Base-by-base conservation (phyloP, 2,888 invertebrate species). In the Cosmia trapezina region DNA sequence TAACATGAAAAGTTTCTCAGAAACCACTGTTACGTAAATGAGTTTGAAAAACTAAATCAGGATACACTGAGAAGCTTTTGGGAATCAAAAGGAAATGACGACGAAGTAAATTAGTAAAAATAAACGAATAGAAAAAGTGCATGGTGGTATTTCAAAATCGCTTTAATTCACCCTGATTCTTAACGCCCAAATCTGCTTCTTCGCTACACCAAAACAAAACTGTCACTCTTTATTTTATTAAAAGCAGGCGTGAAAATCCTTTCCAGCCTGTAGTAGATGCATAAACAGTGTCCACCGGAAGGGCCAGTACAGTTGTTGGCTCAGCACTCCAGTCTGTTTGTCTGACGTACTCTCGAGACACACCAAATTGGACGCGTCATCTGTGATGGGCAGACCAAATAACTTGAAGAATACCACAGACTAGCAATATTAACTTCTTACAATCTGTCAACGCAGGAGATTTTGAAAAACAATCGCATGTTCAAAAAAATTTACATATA, bases 271-370 rank as follows among this genome's bases (percentile, higher is more conserved):
- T 56, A 22, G 57, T 60, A 17, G 59, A 53, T 70, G 65, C 43
- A 76, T 43, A 84, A 81, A 80, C 76, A 81, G 19, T 56, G 68
- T 57, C 57, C 66, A 70, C 83, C 79, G 80, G 84, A 86, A 84
- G 67, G 73, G 77, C 53, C 71, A 68, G 60, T 54, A 75, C 61
- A 76, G 43, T 53, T 88, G 76, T 90, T 88, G 51, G 73, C 68
- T 66, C 57, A 85, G 81, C 87, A 88, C 87, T 88, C 77, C 83
- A 75, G 77, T 68, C 66, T 90, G 85, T 90, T 89, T 89, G 88
- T 80, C 65, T 79, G 78, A 83, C 77, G 68, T 75, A 85, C 82
- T 82, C 76, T 83, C 77, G 75, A 77, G 73, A 87, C 83, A 83
- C 85, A 74, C 61, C 60, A 66, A 79, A 83, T 78, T 76, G 71